Conservation (phyloP, 2,113 vertebrate species). For the Mugil cephalus region DNA sequence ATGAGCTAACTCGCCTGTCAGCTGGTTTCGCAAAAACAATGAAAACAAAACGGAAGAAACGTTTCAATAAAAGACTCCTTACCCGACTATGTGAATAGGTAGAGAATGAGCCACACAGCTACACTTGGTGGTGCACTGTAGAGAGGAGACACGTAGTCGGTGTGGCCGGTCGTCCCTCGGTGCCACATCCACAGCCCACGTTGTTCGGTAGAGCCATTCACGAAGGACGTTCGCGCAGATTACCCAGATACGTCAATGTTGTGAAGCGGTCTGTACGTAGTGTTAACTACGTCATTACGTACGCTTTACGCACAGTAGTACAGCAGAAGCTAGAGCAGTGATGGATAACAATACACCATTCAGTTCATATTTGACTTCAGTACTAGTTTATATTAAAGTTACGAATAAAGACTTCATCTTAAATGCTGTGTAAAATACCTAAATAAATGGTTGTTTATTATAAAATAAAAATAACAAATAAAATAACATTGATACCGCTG, state of each 20-base stretch:
- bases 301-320: neutral
- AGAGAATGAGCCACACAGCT: neutral
- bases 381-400: no score
- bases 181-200: conserved; percentile 81
- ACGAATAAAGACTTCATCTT: no score
- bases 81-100: conserved; percentile 24
- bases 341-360: no score
- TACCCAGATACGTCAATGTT: neutral
- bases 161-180: neutral
- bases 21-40: neutral
- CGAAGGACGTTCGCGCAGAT: conserved; percentile 22
- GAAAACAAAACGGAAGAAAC: neutral
- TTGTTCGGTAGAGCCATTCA: conserved; percentile 40
- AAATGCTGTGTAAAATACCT: no score
- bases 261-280: no score
- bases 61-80: neutral
- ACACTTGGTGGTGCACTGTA: neutral
- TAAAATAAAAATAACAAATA: no score
- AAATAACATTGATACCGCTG: no score
- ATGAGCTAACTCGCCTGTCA: neutral
- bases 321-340: no score
- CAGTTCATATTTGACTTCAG: no score
- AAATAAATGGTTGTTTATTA: no score
- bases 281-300: conserved; percentile 6
- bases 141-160: conserved; percentile 59